Evolutionary conservation across 2,797 vertebrate genomes (phyloP), one percentile per base, ranked within the genome.

Genomic region (Artibeus lituratus): DNA sequence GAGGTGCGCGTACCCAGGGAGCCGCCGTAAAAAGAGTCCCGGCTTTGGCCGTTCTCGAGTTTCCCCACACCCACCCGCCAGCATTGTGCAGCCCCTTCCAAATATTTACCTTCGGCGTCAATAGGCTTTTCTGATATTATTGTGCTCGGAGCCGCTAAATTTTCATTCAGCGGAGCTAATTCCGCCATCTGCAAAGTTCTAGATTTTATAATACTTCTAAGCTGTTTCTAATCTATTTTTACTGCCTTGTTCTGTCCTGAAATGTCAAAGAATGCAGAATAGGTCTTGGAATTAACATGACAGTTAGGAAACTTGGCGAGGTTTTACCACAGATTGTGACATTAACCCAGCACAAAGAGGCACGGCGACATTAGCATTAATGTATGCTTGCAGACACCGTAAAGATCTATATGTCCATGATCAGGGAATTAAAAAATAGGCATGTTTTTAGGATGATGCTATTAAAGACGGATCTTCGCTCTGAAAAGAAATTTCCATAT

Each of bases 171-270:
- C 95, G 91, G 97, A 97, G 98, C 97, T 98, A 98, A 98, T 98
- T 98, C 98, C 97, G 87, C 98, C 99, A 98, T 99, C 99, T 99
- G 99, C 97, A 98, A 99, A 98, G 98, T 99, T 98, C 98, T 98
- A 97, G 98, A 98, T 98, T 98, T 98, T 98, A 98, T 98, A 99
- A 98, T 98, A 98, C 98, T 98, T 99, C 98, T 99, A 99, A 99
- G 98, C 98, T 99, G 98, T 98, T 98, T 98, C 98, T 99, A 99
- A 99, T 99, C 98, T 99, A 98, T 99, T 99, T 99, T 99, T 99
- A 99, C 98, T 98, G 98, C 98, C 98, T 98, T 98, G 98, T 98
- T 99, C 98, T 98, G 98, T 98, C 99, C 99, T 98, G 98, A 99
- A 99, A 99, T 99, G 98, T 99, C 99, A 99, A 97, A 98, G 98